Base-by-base conservation (phyloP, 2,888 invertebrate species). In the Amblyteles armatorius region DNA sequence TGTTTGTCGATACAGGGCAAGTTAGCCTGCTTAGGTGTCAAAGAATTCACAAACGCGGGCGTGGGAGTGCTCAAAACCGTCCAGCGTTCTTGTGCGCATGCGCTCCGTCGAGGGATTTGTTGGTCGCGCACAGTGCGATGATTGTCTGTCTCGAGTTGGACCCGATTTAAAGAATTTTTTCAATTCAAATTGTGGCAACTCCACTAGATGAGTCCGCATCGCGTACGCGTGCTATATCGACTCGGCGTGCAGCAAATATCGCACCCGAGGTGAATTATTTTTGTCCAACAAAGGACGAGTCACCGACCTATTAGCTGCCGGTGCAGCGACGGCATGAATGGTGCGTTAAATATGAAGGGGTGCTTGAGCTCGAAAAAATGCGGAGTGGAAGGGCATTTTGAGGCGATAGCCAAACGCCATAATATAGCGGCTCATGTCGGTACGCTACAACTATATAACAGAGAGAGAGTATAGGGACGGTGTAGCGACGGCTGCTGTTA, bases 401-500 rank as follows among this genome's bases (percentile, higher is more conserved):
- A 60, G 16, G n/a, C 69, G 57, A 65, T 48, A 63, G 63, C 74
- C 29, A 29, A 82, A 52, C 72, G 57, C 26, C 60, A 40, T 48
- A 67, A 50, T 68, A 72, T 55, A 55, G 50, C 19, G 11, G 40
- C 73, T 80, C 81, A 19, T 67, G 72, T 72, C 52, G 69, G 52
- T 63, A 55, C 40, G 76, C 40, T 68, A 44, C 63, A 72, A 57
- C 72, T 65, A 73, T 60, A 63, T 48, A 33, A 69, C 57, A 33
- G 68, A 52, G 60, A 5, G 2, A 48, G 16, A 9, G 65, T 72
- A n/a, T 44, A 36, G 65, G 33, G 80, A 81, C 57, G 72, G 22
- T 40, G 29, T 50, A 65, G 67, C 81, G 77, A 78, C 77, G 76
- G 89, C 88, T 88, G 90, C 91, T 91, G 92, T 92, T 93, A 92